Evolutionary conservation across 2,797 vertebrate genomes (phyloP).

Genomic region (Phyllotis vaccarum): DNA sequence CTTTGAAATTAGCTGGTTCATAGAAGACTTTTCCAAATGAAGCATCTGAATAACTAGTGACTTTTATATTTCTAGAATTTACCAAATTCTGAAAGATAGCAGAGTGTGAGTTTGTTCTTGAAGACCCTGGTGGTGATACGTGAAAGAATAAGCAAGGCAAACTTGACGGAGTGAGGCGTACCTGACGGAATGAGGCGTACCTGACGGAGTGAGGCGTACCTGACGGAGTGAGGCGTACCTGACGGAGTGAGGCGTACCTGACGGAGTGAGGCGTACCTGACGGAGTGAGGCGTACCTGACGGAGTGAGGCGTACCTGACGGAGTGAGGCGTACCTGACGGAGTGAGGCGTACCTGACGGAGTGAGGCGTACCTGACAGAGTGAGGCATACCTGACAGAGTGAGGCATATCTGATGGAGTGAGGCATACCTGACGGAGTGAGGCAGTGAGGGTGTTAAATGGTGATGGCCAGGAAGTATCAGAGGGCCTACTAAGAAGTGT

Average conservation of each 20-base stretch:
- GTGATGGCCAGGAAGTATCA: not conserved
- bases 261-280: not conserved
- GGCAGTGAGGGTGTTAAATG: not conserved
- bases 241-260: not conserved
- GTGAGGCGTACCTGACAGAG: too few relatives aligned
- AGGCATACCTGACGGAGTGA: not conserved
- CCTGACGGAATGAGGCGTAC: not conserved
- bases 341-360: not conserved
- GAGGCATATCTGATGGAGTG: not conserved
- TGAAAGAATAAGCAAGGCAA: not conserved
- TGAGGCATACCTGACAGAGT: not conserved
- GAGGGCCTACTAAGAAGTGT: not conserved
- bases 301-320: not conserved
- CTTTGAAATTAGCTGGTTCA: not conserved
- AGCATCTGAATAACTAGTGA: not conserved
- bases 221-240: not conserved
- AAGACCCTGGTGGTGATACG: not conserved
- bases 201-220: not conserved
- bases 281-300: not conserved
- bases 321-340: too few relatives aligned
- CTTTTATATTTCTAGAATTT: not conserved
- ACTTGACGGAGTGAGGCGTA: too few relatives aligned
- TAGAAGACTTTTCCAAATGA: not conserved
- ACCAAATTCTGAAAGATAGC: constrained; percentile 4
- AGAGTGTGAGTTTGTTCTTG: not conserved